A percentile compares a stretch with the other conserved stretches of the same genome.
phyloP scores from a whole-genome alignment of 2,113 vertebrate species.

The Phainopepla nitens region DNA sequence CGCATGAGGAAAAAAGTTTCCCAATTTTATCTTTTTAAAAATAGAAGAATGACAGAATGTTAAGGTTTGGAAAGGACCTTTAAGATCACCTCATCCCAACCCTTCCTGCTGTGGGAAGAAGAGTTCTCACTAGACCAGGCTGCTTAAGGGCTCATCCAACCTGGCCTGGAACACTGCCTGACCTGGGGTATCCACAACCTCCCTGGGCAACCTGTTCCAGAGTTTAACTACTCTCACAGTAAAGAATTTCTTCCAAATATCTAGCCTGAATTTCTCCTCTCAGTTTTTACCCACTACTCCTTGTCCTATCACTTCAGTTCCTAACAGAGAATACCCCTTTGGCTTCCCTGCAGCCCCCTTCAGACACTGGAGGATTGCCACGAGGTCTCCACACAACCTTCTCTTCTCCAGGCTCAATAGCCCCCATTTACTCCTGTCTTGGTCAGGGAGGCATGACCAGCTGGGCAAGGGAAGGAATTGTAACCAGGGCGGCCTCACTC shows the following conservation, averaged over 20 bases:
- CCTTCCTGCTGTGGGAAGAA: background rate
- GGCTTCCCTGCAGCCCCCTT: background rate
- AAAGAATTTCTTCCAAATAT: background rate
- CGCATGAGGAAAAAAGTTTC: background rate
- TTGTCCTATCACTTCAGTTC: background rate
- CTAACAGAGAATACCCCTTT: background rate
- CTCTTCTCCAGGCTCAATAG: background rate
- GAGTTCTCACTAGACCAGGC: background rate
- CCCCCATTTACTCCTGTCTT: background rate
- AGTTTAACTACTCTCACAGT: background rate
- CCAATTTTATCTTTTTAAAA: background rate
- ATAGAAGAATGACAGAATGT: background rate
- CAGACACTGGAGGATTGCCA: background rate
- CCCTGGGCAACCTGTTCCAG: background rate
- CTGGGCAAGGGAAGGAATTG: background rate
- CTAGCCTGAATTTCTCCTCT: background rate
- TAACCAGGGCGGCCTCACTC: too few relatives aligned
- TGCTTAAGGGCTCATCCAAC: background rate
- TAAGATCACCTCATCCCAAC: background rate
- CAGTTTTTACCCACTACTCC: background rate
- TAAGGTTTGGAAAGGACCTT: background rate
- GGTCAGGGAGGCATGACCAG: rapidly evolving
- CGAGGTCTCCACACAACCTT: background rate
- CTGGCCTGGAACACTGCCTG: background rate
- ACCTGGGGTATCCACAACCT: background rate